phyloP scores from a whole-genome alignment of 2,797 vertebrate genomes.

The Anas flavirostris region DNA sequence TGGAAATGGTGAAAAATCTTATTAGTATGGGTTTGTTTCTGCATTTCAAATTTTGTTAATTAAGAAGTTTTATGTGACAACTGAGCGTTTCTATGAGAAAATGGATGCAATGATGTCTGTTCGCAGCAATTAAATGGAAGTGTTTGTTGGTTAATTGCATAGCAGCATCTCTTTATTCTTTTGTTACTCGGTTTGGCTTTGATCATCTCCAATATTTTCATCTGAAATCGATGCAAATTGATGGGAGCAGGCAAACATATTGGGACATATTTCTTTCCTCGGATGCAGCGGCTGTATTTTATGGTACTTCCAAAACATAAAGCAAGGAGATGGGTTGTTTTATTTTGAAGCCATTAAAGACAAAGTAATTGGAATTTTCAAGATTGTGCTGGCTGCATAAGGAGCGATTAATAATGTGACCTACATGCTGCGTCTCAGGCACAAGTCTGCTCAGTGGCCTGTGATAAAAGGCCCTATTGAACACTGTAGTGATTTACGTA shows the following conservation, averaged over 20 bases:
- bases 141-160: not conserved
- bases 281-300: not conserved
- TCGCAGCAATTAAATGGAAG: not conserved
- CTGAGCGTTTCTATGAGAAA: not conserved
- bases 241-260: not conserved
- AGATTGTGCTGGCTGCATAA: not conserved
- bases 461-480: slow-evolving; percentile 58
- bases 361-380: not conserved
- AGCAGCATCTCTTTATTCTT: not conserved
- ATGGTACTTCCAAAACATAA: not conserved
- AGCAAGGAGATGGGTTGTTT: not conserved
- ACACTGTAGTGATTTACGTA: not conserved
- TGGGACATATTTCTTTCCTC: not conserved
- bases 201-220: not conserved
- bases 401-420: slow-evolving; percentile 58
- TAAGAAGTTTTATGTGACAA: not conserved
- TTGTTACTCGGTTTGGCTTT: not conserved
- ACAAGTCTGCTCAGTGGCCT: slow-evolving; percentile 49
- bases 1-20: not conserved
- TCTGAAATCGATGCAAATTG: not conserved
- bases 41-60: not conserved
- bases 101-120: not conserved
- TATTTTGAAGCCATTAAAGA: not conserved
- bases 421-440: slow-evolving; percentile 43
- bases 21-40: not conserved